A percentile compares a stretch with the other conserved stretches of the same genome.
Evolutionary conservation across 2,888 invertebrate genomes (phyloP).

Genomic region (Cetonia aurata): DNA sequence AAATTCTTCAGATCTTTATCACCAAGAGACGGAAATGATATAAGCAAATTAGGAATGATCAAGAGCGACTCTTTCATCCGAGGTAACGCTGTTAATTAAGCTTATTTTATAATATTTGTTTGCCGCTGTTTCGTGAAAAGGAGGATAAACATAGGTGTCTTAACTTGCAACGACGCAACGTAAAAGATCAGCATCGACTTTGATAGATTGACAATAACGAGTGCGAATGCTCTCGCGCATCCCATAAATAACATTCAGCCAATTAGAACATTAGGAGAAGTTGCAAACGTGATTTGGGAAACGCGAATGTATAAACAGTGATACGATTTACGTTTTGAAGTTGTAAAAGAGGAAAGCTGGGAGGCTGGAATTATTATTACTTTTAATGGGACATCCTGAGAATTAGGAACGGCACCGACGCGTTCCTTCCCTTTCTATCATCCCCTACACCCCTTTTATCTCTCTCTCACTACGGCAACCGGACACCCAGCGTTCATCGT

Average conservation of each 20-base stretch:
- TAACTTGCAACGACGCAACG: background rate
- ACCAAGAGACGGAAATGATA: conserved; percentile 59
- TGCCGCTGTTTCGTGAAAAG: conserved; percentile 1
- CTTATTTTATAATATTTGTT: conserved; percentile 26
- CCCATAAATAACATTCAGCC: too few relatives aligned
- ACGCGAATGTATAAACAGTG: conserved; percentile 9
- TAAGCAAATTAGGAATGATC: conserved; percentile 59
- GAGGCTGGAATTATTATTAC: conserved; percentile 28
- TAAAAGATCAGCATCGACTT: too few relatives aligned
- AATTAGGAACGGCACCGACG: conserved; percentile 24
- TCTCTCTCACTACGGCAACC: background rate
- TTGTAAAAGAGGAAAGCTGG: conserved; percentile 19
- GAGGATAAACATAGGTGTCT: too few relatives aligned
- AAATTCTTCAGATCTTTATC: conserved; percentile 64
- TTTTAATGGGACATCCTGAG: conserved; percentile 36
- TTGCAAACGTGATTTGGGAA: conserved; percentile 21
- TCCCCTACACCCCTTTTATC: background rate
- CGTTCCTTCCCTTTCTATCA: background rate
- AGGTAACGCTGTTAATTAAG: conserved; percentile 29
- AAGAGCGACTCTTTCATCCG: conserved; percentile 39
- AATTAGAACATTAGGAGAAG: conserved; percentile 1
- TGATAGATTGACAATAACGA: too few relatives aligned
- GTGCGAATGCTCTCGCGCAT: background rate
- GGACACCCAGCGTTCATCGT: conserved; percentile 3
- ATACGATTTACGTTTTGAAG: conserved; percentile 27